Percentiles rank a stretch among this genome's conserved stretches.
These are phyloP conservation scores for Porites rus DNA, from an alignment of 92 coral and sea anemone species.

Conservation along the genomic window DNA sequence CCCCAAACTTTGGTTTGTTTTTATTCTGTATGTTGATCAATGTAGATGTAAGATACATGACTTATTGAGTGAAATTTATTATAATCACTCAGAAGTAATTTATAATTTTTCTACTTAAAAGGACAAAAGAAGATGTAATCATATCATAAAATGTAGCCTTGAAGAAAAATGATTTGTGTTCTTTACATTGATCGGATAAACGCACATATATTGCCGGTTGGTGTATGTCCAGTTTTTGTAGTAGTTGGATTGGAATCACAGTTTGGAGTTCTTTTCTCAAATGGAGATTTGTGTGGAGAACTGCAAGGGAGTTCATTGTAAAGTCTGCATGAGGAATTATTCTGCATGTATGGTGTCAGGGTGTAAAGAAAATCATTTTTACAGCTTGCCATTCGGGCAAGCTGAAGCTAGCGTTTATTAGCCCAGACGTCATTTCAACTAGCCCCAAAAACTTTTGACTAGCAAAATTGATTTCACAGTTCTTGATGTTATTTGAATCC, in stretches of 20 bases:
- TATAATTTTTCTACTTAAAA: too few species aligned
- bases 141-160: neutral
- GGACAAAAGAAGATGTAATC: too few species aligned
- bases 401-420: too few species aligned
- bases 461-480: too few species aligned
- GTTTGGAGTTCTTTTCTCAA: slow-evolving; percentile 61
- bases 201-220: neutral
- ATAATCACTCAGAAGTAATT: too few species aligned
- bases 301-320: slow-evolving; percentile 37
- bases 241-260: slow-evolving; percentile 53
- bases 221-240: slow-evolving; percentile 71
- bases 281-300: slow-evolving; percentile 44
- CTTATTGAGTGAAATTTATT: too few species aligned
- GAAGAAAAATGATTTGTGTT: neutral
- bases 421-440: too few species aligned
- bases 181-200: neutral
- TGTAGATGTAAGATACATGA: neutral
- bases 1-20: neutral
- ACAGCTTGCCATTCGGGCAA: too few species aligned
- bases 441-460: too few species aligned
- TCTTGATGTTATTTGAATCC: too few species aligned
- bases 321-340: slow-evolving; percentile 45
- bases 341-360: neutral
- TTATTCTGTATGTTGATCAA: neutral
- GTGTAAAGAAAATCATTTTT: too few species aligned